A percentile compares a stretch with the other conserved stretches of the same genome.
phyloP scores from a whole-genome alignment of 2,888 invertebrate species.

The Drosophila tripunctata region DNA sequence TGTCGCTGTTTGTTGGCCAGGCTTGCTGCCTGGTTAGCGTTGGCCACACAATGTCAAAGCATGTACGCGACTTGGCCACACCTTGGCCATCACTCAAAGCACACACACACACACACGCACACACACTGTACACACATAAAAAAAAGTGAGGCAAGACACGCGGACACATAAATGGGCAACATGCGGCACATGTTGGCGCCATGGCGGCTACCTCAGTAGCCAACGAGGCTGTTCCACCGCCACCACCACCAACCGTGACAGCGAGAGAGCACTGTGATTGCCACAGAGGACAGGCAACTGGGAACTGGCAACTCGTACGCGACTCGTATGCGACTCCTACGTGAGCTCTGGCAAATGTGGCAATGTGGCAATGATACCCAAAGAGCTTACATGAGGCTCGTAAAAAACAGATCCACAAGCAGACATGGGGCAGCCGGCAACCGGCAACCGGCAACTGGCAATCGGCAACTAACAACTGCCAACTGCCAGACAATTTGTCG shows the following conservation, averaged over 20 bases:
- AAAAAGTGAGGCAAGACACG: neutral
- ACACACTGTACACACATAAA: constrained; percentile 4
- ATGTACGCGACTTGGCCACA: constrained; percentile 67
- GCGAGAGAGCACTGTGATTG: constrained; percentile 49
- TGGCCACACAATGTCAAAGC: constrained; percentile 65
- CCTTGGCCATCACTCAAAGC: constrained; percentile 71
- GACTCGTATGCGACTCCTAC: constrained; percentile 63
- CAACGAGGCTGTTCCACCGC: too few relatives aligned
- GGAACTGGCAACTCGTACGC: too few relatives aligned
- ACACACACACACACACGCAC: constrained; percentile 32
- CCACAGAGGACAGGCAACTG: too few relatives aligned
- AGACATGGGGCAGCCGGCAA: constrained; percentile 18
- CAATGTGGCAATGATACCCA: constrained; percentile 49
- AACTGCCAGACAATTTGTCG: constrained; percentile 36
- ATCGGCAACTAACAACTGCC: constrained; percentile 14
- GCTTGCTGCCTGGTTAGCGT: neutral
- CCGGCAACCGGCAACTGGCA: constrained; percentile 14
- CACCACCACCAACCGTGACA: constrained; percentile 74
- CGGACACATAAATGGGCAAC: constrained; percentile 56
- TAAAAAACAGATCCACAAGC: constrained; percentile 66
- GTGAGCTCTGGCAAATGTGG: constrained; percentile 52
- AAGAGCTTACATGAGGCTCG: constrained; percentile 72
- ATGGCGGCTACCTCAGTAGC: constrained; percentile 62
- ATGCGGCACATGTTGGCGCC: constrained; percentile 62
- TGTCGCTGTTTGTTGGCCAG: constrained; percentile 5